Conservation (phyloP, 2,888 invertebrate genomes). For the Calameuta pallipes region DNA sequence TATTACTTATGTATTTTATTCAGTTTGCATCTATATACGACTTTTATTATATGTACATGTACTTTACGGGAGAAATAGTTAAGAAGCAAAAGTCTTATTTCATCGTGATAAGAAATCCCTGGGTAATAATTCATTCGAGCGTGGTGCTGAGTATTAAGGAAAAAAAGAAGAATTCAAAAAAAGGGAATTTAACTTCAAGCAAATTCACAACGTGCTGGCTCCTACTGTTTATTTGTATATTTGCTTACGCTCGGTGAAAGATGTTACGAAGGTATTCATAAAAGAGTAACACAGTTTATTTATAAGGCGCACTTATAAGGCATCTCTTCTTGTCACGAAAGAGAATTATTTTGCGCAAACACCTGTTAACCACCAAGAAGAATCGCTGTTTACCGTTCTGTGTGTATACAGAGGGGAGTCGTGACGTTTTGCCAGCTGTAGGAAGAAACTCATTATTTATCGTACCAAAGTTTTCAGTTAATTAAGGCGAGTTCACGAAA, state of each 20-base stretch:
- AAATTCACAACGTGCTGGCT: not conserved
- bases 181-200: not conserved
- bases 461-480: constrained; percentile 6
- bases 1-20: not conserved
- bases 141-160: not conserved
- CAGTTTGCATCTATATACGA: not conserved
- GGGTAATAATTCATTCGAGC: not conserved
- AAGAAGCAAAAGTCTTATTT: not conserved
- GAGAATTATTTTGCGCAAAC: constrained; percentile 1
- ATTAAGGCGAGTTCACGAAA: not conserved
- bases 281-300: not conserved
- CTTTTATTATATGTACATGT: not conserved
- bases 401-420: not conserved
- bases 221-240: not conserved
- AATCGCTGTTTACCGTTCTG: not conserved
- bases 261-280: not conserved
- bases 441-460: constrained; percentile 12
- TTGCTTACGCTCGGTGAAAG: not conserved
- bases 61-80: not conserved
- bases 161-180: not conserved
- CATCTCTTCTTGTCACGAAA: not conserved
- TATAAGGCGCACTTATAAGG: not conserved
- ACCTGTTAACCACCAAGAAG: constrained; percentile 1
- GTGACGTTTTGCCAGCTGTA: not conserved
- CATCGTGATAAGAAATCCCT: not conserved